Evolutionary conservation across 2,888 invertebrate species (phyloP), one percentile per base, ranked within the genome.

Genomic region (Altica lythri): DNA sequence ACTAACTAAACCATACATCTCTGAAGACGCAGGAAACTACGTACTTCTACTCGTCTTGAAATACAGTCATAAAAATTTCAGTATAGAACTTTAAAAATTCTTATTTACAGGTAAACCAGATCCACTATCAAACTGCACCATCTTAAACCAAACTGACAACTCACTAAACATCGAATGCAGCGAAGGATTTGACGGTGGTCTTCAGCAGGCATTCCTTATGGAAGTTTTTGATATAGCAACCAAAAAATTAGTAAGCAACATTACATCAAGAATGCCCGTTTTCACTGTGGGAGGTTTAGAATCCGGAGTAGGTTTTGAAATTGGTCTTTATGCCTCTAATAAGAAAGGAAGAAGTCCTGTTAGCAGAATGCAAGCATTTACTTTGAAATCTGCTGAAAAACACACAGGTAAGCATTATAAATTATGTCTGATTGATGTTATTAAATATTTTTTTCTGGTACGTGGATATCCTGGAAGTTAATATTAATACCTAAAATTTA

Each of bases 171-270:
- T 88, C 60, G 86, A 87, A 73, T 90, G 89, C 74, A 75, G 81
- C 16, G 86, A 87, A 70, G 89, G 89, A 53, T 89, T 88, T 75
- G 86, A 89, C 73, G 89, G 89, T 10, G 89, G 89, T 34, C 78
- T 89, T 54, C 81, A 82, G 57, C 89, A 89, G 75, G 82, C 83
- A 72, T 89, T 88, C 75, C 81, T 86, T 62, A 84, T 89, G 79
- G 87, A 89, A 75, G 84, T 89, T 57, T 83, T 82, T 75, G 80
- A 81, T 67, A 72, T 77, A 53, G 76, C 78, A 62, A 77, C 79
- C 43, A 78, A 81, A 63, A 78, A 76, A 59, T 72, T 82, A 58
- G 80, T 83, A 59, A 78, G 80, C 73, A 84, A 83, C 70, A 79
- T 81, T 55, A 82, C 83, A 30, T 80, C 79, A 61, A 76, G 78